A percentile compares a stretch with the other conserved stretches of the same genome.
Conservation (phyloP, 2,797 vertebrate genomes). For the Triplophysa yarkandensis region DNA sequence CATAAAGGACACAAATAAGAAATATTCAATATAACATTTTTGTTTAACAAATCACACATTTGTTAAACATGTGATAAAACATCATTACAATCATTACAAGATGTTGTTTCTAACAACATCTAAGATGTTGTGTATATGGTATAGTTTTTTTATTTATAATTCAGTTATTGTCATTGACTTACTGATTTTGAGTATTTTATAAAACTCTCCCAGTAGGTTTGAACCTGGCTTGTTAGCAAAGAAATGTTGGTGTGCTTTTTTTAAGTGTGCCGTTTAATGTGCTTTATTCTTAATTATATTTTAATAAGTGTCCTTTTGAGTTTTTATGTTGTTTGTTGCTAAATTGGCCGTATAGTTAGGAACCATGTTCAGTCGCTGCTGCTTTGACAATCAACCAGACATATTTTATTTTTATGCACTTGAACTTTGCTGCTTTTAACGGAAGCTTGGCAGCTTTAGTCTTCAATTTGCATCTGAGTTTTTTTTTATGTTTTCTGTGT, state of each 20-base stretch:
- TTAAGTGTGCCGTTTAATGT: not conserved
- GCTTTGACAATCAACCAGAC: not conserved
- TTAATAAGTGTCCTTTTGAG: not conserved
- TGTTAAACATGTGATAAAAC: no score
- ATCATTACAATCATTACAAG: no score
- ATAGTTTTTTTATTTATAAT: no score
- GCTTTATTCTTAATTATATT: not conserved
- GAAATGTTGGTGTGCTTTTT: not conserved
- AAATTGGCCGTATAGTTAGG: not conserved
- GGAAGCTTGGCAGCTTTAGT: not conserved
- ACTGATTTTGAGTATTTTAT: not conserved
- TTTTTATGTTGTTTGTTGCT: not conserved
- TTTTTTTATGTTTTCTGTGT: not conserved
- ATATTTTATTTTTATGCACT: not conserved
- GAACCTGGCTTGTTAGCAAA: not conserved
- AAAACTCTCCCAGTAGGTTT: not conserved
- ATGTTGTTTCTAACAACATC: no score
- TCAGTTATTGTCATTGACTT: no score
- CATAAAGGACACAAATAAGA: no score
- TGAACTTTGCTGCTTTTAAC: not conserved
- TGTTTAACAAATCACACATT: no score
- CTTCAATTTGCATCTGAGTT: not conserved
- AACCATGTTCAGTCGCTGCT: not conserved
- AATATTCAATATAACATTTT: no score
- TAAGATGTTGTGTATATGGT: no score